These are phyloP conservation scores for Falco punctatus DNA, from an alignment of 2,113 vertebrate species.

Conservation along the genomic window DNA sequence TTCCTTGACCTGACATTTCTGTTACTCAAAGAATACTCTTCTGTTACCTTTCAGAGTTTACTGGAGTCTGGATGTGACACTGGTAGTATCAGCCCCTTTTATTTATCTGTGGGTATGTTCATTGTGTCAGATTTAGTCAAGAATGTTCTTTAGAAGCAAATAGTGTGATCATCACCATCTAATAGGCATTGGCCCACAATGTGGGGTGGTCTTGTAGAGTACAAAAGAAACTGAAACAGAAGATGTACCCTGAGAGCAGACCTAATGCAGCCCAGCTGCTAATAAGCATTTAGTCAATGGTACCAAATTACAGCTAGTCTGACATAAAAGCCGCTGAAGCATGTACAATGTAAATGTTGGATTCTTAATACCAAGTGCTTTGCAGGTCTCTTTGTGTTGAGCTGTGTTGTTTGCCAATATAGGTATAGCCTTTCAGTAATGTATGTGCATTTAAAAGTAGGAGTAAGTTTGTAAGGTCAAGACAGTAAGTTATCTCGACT, in stretches of 20 bases:
- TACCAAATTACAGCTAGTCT: background rate
- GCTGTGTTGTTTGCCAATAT: background rate
- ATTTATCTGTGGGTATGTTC: background rate
- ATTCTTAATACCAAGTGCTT: background rate
- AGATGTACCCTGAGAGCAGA: background rate
- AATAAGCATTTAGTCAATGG: background rate
- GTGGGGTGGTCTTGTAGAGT: background rate
- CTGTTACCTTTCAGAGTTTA: background rate
- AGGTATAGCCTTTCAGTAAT: background rate
- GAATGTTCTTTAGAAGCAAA: background rate
- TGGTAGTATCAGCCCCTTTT: background rate
- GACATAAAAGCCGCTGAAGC: background rate
- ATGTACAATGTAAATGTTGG: rapidly evolving
- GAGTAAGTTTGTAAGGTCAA: background rate
- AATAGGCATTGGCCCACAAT: background rate
- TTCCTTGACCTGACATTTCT: background rate
- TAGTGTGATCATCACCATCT: rapidly evolving
- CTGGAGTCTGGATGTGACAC: background rate
- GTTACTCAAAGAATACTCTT: background rate
- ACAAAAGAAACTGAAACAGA: background rate
- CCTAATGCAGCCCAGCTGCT: background rate
- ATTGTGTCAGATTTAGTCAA: background rate
- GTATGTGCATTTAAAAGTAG: background rate
- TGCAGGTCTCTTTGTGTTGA: background rate
- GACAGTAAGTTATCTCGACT: background rate